Evolutionary conservation across 1,140 invertebrate genomes (phyloP).

Genomic region (Drosophila bocki): DNA sequence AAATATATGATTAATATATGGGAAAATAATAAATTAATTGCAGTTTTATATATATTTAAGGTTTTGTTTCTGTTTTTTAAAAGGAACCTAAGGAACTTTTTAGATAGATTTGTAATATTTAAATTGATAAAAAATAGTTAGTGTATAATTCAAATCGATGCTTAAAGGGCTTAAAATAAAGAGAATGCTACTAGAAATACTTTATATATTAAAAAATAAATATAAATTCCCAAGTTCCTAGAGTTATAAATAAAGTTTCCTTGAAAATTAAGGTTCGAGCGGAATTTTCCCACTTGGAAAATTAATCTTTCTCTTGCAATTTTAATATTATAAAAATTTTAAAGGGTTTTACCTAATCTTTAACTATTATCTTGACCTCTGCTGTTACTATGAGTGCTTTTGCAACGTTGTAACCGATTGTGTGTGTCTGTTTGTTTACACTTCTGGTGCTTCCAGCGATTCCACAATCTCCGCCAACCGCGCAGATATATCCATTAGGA

Average conservation of each 20-base stretch:
- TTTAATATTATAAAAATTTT: neutral
- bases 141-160: too few relatives aligned
- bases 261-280: neutral
- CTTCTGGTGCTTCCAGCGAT: conserved; percentile 36
- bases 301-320: neutral
- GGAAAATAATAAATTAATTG: neutral
- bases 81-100: neutral
- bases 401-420: conserved; percentile 16
- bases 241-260: neutral
- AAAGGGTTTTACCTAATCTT: too few relatives aligned
- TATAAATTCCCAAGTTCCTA: neutral
- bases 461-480: conserved; percentile 25
- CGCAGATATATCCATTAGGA: conserved; percentile 14
- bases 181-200: neutral
- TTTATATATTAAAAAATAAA: neutral
- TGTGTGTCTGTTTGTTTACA: conserved; percentile 12
- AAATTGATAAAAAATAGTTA: too few relatives aligned
- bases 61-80: too few relatives aligned
- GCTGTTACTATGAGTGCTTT: conserved; percentile 10
- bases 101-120: neutral
- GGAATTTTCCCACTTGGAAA: neutral
- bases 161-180: too few relatives aligned
- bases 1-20: neutral
- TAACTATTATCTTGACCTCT: neutral
- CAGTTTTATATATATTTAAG: too few relatives aligned